These are phyloP conservation scores for Passer montanus DNA, from an alignment of 2,113 vertebrate genomes.

Conservation along the genomic window DNA sequence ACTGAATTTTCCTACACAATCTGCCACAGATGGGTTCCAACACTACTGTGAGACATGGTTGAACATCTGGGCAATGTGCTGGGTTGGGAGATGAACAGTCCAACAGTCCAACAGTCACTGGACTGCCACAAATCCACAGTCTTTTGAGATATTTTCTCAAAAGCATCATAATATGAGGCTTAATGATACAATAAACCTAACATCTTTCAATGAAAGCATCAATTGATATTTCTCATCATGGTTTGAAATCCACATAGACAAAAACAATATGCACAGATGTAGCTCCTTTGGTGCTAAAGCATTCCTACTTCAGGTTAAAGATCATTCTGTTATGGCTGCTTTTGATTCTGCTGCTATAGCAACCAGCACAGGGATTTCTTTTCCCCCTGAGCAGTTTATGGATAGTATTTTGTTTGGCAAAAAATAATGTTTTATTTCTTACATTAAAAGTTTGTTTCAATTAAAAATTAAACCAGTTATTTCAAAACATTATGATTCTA, in stretches of 20 bases:
- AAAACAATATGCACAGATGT: neutral
- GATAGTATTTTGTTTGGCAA: neutral
- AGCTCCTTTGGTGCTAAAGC: neutral
- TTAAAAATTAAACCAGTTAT: neutral
- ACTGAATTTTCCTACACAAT: neutral
- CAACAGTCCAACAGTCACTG: neutral
- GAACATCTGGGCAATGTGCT: neutral
- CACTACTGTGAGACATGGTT: rapidly evolving
- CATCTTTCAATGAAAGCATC: neutral
- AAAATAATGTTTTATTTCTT: neutral
- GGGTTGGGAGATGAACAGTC: neutral
- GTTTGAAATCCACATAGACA: neutral
- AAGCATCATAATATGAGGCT: neutral
- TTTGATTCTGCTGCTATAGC: slow-evolving; percentile 53
- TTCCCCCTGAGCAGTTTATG: neutral
- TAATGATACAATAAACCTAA: neutral
- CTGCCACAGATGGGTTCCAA: neutral
- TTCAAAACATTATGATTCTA: neutral
- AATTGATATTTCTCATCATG: neutral
- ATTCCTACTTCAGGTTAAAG: neutral
- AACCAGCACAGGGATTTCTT: neutral
- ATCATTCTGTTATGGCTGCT: neutral
- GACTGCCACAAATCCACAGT: neutral
- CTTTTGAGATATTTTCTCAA: neutral
- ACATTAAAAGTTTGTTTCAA: neutral